Percentiles rank a stretch among this genome's conserved stretches.
Conservation (phyloP, 2,113 vertebrate species). For the zebrafish (Danio rerio) region GRCz12tu NC_133180.1:56064001-56064500, state of each 20-base stretch:
- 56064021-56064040: no score
- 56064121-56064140: background rate
- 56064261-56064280: background rate
- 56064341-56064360: background rate
- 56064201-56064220: background rate
- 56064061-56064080: background rate
- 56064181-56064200: background rate
- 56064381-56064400: background rate
- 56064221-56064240: background rate
- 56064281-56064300: slow-evolving; percentile 2
- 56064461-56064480: background rate
- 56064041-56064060: no score
- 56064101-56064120: background rate
- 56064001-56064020: no score
- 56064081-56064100: background rate
- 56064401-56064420: background rate
- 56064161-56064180: background rate
- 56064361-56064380: background rate
- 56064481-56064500: background rate
- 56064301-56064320: background rate
- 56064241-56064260: background rate
- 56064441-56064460: background rate
- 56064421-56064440: background rate
- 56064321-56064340: background rate
- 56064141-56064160: background rate